Conservation (phyloP, 1,140 invertebrate species). For the Rhopalosiphum maidis region DNA sequence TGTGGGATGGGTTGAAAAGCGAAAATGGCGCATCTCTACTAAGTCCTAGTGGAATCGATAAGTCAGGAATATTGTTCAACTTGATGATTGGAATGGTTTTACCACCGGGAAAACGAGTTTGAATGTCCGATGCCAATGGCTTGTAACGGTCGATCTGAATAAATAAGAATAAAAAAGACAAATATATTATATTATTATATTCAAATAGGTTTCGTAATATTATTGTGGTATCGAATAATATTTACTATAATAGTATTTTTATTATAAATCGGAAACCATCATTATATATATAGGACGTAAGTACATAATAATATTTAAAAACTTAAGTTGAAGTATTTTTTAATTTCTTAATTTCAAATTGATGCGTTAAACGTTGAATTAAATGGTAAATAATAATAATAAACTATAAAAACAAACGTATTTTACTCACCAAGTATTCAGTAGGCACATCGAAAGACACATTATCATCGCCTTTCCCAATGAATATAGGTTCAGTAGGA, state of each 20-base stretch:
- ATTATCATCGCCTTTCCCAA: constrained; percentile 69
- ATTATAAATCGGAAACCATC: background rate
- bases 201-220: background rate
- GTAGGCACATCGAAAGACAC: constrained; percentile 69
- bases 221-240: background rate
- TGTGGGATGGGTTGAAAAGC: constrained; percentile 76
- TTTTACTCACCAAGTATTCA: constrained; percentile 65
- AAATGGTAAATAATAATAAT: background rate
- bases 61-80: constrained; percentile 73
- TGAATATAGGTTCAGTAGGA: constrained; percentile 75
- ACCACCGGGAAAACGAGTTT: constrained; percentile 55
- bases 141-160: constrained; percentile 67
- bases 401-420: background rate
- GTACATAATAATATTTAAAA: background rate
- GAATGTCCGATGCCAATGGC: constrained; percentile 58
- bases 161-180: constrained; percentile 61
- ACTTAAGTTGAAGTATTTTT: background rate
- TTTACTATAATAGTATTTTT: background rate
- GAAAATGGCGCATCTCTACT: constrained; percentile 75
- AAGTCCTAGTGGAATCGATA: constrained; percentile 72
- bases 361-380: background rate
- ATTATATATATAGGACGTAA: background rate
- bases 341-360: background rate
- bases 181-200: background rate
- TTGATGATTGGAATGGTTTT: constrained; percentile 68